Conservation (phyloP, 1,140 invertebrate genomes). For the Mya arenaria region DNA sequence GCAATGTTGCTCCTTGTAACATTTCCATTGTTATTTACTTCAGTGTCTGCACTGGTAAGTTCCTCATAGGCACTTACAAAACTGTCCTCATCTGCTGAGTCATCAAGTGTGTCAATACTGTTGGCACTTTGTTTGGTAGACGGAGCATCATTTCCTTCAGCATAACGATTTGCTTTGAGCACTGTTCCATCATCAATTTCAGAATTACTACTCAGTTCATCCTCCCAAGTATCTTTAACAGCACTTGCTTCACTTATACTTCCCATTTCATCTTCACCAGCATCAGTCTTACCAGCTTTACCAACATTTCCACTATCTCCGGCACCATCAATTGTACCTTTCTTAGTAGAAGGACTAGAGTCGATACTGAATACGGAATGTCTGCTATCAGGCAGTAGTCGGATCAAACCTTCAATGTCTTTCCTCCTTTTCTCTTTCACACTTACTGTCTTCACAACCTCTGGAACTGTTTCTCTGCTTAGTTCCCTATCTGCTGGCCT, state of each 20-base stretch:
- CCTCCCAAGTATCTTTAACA: no score
- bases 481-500: conserved; percentile 24
- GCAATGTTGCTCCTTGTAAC: not conserved
- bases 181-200: not conserved
- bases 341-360: not conserved
- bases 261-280: not conserved
- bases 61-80: not conserved
- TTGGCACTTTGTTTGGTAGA: no score
- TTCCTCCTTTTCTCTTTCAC: conserved; percentile 44
- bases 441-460: conserved; percentile 18
- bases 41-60: not conserved
- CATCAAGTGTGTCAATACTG: no score
- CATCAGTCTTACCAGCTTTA: not conserved
- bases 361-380: conserved; percentile 57
- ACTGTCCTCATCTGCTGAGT: not conserved
- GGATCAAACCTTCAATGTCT: conserved; percentile 61
- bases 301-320: not conserved
- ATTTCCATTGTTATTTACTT: not conserved
- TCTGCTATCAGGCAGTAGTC: conserved; percentile 40
- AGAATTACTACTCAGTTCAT: not conserved
- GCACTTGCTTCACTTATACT: not conserved
- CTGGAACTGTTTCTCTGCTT: not conserved
- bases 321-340: not conserved
- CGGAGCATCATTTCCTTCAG: no score
- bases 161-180: not conserved